phyloP scores from a whole-genome alignment of 37 sponge, comb jelly and placozoan genomes.

The Tethya wilhelma region DNA sequence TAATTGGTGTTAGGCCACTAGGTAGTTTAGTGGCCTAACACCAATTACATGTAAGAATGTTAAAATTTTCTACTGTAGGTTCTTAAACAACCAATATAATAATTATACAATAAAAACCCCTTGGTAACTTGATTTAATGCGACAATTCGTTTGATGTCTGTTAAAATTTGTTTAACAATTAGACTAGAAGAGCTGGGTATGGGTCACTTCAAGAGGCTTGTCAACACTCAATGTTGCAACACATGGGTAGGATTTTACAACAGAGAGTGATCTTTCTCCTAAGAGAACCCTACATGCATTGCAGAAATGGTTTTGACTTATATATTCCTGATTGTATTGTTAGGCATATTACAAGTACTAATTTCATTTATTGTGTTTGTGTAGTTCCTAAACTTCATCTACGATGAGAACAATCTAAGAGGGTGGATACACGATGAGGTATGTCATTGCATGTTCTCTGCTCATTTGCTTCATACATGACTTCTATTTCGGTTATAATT shows the following conservation, averaged over 20 bases:
- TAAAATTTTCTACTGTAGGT: too few species aligned
- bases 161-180: slow-evolving; percentile 73
- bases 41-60: too few species aligned
- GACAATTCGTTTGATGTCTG: too few species aligned
- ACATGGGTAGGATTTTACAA: slow-evolving; percentile 72
- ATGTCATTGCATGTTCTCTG: not conserved
- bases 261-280: too few species aligned
- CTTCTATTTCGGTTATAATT: not conserved
- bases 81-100: too few species aligned
- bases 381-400: slow-evolving; percentile 75
- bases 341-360: too few species aligned
- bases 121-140: too few species aligned
- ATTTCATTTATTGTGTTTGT: slow-evolving; percentile 4
- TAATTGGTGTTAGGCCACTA: too few species aligned
- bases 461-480: slow-evolving; percentile 7
- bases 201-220: slow-evolving; percentile 66
- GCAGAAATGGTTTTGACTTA: not conserved
- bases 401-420: slow-evolving; percentile 59
- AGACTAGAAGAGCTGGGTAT: slow-evolving; percentile 90
- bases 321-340: not conserved
- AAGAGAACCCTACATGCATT: too few species aligned
- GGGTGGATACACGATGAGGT: slow-evolving; percentile 87
- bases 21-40: too few species aligned
- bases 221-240: slow-evolving; percentile 59
- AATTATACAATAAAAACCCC: too few species aligned